Base-by-base conservation (phyloP, 2,113 vertebrate genomes). In the Callocephalon fimbriatum region DNA sequence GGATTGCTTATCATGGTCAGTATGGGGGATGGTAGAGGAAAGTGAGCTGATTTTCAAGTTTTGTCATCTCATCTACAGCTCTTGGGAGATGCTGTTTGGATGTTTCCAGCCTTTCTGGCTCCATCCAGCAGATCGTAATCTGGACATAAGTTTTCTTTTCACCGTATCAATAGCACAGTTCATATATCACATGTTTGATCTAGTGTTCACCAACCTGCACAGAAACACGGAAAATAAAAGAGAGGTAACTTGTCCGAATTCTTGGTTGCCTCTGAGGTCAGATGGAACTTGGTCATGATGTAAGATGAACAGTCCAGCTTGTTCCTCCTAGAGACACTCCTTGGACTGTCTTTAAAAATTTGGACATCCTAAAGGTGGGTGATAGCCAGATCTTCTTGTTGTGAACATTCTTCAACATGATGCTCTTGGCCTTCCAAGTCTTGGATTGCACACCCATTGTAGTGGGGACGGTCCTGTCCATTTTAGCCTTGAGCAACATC, bases 101-200 rank as follows among this genome's bases (percentile, higher is more conserved):
- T 59, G 38, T 40, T 81, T 75, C 81, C n/a, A 71, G 63, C 13
- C 50, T 75, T 53, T 35, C 44, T 47, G 13, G 35, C 61, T 86
- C 35, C 47, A 50, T 26, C 16, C 62, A 27, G 35, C 17, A 58
- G 35, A 42, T 32, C 21, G 6, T 8, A 42, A 29, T 17, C 14
- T 31, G 20, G 40, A 29, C 32, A 50, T n/a, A 56, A 74, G 19
- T 22, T 48, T 62, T 72, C 35, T n/a, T 35, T 56, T 58, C 35
- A 50, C 40, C 0, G 0, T 23, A 31, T 59, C 40, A 47, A 23
- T 6, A 54, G 59, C 29, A 35, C 0, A 0, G 56, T 7, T 61
- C 26, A 31, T 7, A 15, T 45, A 54, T 51, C 1, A 0, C 19
- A 12, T 5, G 15, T 72, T 53, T 54, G 22, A 67, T 23, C 12